Conservation (phyloP, 2,888 invertebrate species). For the Trissonchulus latispiculum region DNA sequence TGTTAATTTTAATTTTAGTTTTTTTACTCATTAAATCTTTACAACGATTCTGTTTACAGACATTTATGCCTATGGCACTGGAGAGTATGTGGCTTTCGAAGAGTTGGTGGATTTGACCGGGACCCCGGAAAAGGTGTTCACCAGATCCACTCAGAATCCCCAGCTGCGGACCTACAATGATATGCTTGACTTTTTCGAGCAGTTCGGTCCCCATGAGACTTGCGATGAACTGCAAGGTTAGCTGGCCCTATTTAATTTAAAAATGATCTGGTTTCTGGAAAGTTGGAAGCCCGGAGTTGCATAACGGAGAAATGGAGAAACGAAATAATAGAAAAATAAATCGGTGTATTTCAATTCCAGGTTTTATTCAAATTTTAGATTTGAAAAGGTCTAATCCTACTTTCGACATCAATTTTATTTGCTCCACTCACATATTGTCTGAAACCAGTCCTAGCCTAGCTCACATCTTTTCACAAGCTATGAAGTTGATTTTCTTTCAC, state of each 20-base stretch:
- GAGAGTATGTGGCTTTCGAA: slow-evolving; percentile 41
- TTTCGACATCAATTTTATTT: too few species aligned
- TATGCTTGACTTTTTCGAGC: slow-evolving; percentile 29
- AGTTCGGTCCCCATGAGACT: slow-evolving; percentile 37
- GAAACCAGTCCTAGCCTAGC: too few species aligned
- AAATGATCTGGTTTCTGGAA: background rate
- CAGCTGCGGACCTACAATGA: slow-evolving; percentile 21
- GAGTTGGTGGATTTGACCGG: slow-evolving; percentile 33
- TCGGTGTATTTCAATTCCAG: too few species aligned
- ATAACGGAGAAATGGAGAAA: background rate
- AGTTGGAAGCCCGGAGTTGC: background rate
- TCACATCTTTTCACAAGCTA: too few species aligned
- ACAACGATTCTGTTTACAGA: too few species aligned
- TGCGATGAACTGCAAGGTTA: slow-evolving; percentile 38
- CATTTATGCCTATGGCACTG: slow-evolving; percentile 41
- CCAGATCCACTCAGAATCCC: slow-evolving; percentile 32
- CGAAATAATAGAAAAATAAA: too few species aligned
- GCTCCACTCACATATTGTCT: too few species aligned
- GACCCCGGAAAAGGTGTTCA: slow-evolving; percentile 35
- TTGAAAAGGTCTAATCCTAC: too few species aligned
- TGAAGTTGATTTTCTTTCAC: too few species aligned
- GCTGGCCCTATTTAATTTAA: background rate
- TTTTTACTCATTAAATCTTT: too few species aligned
- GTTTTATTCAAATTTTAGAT: too few species aligned
- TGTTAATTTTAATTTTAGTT: too few species aligned